Percentiles rank a stretch among this genome's conserved stretches.
Evolutionary conservation across 2,888 invertebrate genomes (phyloP).

Genomic region (Colletes collaris): DNA sequence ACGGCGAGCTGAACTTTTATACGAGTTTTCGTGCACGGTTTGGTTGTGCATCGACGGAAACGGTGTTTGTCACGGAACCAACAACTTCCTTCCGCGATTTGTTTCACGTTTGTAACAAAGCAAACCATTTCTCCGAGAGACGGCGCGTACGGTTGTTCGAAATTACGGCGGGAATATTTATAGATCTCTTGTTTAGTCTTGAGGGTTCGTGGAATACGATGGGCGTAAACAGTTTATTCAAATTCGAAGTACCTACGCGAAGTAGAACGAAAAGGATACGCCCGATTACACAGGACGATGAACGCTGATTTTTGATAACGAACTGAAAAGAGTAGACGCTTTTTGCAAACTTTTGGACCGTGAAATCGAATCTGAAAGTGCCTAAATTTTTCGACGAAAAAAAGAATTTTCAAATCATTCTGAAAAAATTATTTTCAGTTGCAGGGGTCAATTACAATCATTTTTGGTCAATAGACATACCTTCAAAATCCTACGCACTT

Average conservation of each 20-base stretch:
- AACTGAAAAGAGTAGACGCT: too few relatives aligned
- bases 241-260: neutral
- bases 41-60: constrained; percentile 58
- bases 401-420: too few relatives aligned
- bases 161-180: constrained; percentile 20
- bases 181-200: constrained; percentile 19
- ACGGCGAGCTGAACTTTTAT: constrained; percentile 69
- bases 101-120: constrained; percentile 42
- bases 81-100: constrained; percentile 68
- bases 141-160: neutral
- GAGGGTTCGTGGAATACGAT: neutral
- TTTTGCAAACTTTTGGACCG: too few relatives aligned
- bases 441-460: too few relatives aligned
- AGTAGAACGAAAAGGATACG: neutral
- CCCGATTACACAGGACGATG: too few relatives aligned
- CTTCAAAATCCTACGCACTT: too few relatives aligned
- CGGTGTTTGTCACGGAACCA: constrained; percentile 54
- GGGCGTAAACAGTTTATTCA: neutral
- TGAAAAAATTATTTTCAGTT: too few relatives aligned
- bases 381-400: too few relatives aligned
- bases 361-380: too few relatives aligned
- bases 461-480: too few relatives aligned
- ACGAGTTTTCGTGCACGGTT: constrained; percentile 55
- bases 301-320: too few relatives aligned
- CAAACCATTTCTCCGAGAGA: constrained; percentile 25